Conservation (phyloP, 2,888 invertebrate genomes). For the Lysandra coridon region DNA sequence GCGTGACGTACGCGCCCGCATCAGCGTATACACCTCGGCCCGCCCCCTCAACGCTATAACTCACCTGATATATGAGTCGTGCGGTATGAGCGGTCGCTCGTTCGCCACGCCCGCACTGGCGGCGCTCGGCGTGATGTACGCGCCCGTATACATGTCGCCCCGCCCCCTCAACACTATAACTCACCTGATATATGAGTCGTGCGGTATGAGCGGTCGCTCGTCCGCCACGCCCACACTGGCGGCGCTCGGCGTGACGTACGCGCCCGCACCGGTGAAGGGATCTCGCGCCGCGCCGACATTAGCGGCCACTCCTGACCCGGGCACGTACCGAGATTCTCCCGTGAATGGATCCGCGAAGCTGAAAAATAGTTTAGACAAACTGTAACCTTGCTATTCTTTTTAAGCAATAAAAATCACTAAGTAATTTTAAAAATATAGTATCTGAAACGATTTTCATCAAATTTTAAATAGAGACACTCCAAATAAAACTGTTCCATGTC, state of each 20-base stretch:
- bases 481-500: neutral
- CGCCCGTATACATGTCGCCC: conserved; percentile 52
- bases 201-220: conserved; percentile 65
- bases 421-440: too few species aligned
- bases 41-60: too few species aligned
- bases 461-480: neutral
- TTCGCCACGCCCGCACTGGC: too few species aligned
- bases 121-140: conserved; percentile 87
- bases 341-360: conserved; percentile 84
- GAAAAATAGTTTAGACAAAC: neutral
- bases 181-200: conserved; percentile 68
- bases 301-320: conserved; percentile 74
- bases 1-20: too few species aligned
- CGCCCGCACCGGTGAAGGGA: conserved; percentile 85
- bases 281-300: conserved; percentile 65
- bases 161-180: neutral
- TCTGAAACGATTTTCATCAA: too few species aligned
- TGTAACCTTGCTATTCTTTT: too few species aligned
- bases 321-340: conserved; percentile 84
- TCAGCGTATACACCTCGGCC: too few species aligned
- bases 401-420: too few species aligned
- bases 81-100: too few species aligned
- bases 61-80: too few species aligned
- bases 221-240: conserved; percentile 66
- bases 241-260: conserved; percentile 87